Percentiles rank a stretch among this genome's conserved stretches.
Evolutionary conservation across 2,113 vertebrate genomes (phyloP).

Genomic region (Caranx melampygus): DNA sequence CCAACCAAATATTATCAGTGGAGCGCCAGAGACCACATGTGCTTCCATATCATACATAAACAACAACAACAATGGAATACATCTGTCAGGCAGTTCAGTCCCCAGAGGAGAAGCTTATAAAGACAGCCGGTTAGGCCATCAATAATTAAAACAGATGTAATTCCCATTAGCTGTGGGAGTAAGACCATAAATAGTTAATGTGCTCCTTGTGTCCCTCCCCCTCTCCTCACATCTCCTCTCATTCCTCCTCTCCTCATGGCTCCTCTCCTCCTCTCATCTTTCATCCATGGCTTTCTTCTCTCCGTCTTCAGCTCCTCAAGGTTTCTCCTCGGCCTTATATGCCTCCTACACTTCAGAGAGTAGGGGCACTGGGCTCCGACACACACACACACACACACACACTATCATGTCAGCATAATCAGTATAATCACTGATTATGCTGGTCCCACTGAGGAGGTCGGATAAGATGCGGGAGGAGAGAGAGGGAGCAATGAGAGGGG

Average conservation of each 20-base stretch:
- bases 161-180: constrained; percentile 80
- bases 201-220: constrained; percentile 66
- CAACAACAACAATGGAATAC: constrained; percentile 68
- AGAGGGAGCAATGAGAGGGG: constrained; percentile 39
- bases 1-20: constrained; percentile 28
- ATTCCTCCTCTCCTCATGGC: constrained; percentile 52
- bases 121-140: constrained; percentile 82
- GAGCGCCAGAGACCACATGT: constrained; percentile 14
- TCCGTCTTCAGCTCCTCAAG: constrained; percentile 29
- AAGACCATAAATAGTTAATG: constrained; percentile 84
- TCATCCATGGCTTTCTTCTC: constrained; percentile 35
- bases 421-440: constrained; percentile 56
- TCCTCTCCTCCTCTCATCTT: constrained; percentile 62
- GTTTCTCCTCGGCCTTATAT: constrained; percentile 24
- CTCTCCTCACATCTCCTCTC: constrained; percentile 54
- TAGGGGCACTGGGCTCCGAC: constrained; percentile 25
- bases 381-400: constrained; percentile 54
- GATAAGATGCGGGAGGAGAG: constrained; percentile 53
- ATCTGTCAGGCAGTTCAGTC: constrained; percentile 63
- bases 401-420: constrained; percentile 20
- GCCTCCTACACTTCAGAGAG: constrained; percentile 25
- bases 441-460: constrained; percentile 67
- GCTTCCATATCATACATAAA: constrained; percentile 61
- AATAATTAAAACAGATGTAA: constrained; percentile 87
- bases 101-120: constrained; percentile 69